Base-by-base conservation (phyloP, 92 coral and sea anemone species). In the Plumapathes pennacea region DNA sequence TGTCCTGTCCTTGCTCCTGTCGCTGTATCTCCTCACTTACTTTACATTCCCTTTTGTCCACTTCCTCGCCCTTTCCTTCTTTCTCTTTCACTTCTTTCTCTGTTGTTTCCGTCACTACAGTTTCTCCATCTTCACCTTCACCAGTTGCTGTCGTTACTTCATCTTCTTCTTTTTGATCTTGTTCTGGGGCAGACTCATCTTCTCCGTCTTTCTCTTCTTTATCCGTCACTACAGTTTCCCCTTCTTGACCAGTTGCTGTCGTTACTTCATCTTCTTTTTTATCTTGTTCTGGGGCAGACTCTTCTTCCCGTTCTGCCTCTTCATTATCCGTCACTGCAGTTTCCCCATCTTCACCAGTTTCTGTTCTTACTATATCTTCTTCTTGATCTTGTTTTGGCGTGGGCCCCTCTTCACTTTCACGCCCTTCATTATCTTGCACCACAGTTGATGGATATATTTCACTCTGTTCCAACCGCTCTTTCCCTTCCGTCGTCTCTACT, bases 71-170 rank as follows among this genome's bases (percentile, higher is more conserved):
- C 8, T 34, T n/a, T 8, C 8, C 40, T 8, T 34, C n/a, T n/a
- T 34, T n/a, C 8, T 8, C n/a, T 8, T n/a, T 34, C 40, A 9
- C 8, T 53, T 53, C 42, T 53, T 21, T 19, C 20, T 39, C 58
- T 29, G 50, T 30, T 39, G 28, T 2, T 7, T 33, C 62, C 17
- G 20, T 44, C 53, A n/a, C 40, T 34, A 8, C 9, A 8, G 40
- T 34, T 34, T 8, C 40, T n/a, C n/a, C 4, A 17, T 67, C 57
- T 18, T 50, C 60, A 22, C 25, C 47, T 38, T 72, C 79, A 50
- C 47, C 55, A 0, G 25, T 71, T 10, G 1, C 29, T 32, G 11
- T 19, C 1, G 13, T 39, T 1, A 38, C 18, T 12, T 6, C 25
- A 14, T 3, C 46, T 19, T 53, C 62, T 29, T 10, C 36, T 25